Evolutionary conservation across 2,888 invertebrate species (phyloP).

Genomic region (Stenodema calcarata): DNA sequence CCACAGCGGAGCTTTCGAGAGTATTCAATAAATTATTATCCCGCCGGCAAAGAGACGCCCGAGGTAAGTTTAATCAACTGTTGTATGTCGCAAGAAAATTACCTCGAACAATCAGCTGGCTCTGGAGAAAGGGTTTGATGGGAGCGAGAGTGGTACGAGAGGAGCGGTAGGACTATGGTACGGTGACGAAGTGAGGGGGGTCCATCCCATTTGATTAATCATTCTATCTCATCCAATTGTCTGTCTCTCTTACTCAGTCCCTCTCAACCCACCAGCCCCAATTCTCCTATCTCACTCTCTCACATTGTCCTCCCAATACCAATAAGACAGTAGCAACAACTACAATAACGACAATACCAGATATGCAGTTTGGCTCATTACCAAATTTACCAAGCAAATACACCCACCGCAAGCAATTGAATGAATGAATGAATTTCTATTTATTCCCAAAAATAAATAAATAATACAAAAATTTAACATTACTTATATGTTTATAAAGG

Average conservation of each 20-base stretch:
- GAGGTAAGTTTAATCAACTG: constrained; percentile 47
- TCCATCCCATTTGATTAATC: constrained; percentile 36
- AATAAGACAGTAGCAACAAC: no score
- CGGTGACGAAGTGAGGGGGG: no score
- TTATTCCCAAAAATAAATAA: no score
- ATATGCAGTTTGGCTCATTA: no score
- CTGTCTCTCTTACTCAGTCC: not conserved
- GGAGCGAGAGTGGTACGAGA: not conserved
- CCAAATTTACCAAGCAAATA: no score
- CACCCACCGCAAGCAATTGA: no score
- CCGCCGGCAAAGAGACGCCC: not conserved
- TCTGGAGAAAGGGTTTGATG: not conserved
- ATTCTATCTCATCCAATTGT: constrained; percentile 35
- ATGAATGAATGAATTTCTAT: no score
- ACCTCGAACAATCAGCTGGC: constrained; percentile 30
- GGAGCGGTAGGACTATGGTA: not conserved
- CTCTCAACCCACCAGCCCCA: not conserved
- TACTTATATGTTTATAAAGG: no score
- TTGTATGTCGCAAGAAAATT: constrained; percentile 47
- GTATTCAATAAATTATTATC: constrained; percentile 16
- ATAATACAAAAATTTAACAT: no score
- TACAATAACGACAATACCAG: no score
- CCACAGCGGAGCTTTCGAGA: not conserved
- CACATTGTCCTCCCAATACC: not conserved
- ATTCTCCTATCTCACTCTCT: not conserved